Base-by-base conservation (phyloP, 2,113 vertebrate genomes). In the Callionymus lyra region DNA sequence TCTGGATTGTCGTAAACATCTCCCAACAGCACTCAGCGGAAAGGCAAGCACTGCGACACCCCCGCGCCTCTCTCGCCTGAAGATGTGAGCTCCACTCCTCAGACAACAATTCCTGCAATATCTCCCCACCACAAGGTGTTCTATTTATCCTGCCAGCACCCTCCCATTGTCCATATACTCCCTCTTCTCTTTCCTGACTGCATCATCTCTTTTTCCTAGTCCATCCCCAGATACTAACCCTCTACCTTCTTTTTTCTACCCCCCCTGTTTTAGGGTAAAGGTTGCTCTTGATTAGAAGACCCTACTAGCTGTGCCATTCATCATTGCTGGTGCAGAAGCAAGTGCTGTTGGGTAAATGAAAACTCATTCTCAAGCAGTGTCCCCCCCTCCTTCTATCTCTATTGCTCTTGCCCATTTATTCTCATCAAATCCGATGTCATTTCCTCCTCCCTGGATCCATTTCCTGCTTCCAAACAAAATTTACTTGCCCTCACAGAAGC, bases 281-380 rank as follows among this genome's bases (percentile, higher is more conserved):
- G 77, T 80, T 79, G 77, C 75, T 80, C 77, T 77, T 79, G 77
- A 80, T 80, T 79, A 79, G 70, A 67, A 54, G 66, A 63, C 73
- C 77, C 65, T 65, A 64, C 59, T 65, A 75, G 66, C 71, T 53
- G 67, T 16, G 63, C 79, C 71, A 74, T 80, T 80, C 80, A 82
- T 82, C 80, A 79, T 75, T 68, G 13, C 49, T 65, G 44, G 60
- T 67, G 70, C 77, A 79, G 76, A 72, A 70, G 68, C 68, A 68
- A 77, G 76, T 74, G 74, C 76, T 76, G 77, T 64, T 44, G 71
- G 71, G 64, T 71, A 77, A 81, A 79, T 79, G 73, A 79, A 79
- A 79, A 60, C 64, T 57, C 68, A 77, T 47, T 47, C 59, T 62
- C 42, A 17, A 56, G 60, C 61, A 60, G 53, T 51, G 41, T 59